phyloP scores from a whole-genome alignment of 1,140 invertebrate species.

The Bombus waltoni region DNA sequence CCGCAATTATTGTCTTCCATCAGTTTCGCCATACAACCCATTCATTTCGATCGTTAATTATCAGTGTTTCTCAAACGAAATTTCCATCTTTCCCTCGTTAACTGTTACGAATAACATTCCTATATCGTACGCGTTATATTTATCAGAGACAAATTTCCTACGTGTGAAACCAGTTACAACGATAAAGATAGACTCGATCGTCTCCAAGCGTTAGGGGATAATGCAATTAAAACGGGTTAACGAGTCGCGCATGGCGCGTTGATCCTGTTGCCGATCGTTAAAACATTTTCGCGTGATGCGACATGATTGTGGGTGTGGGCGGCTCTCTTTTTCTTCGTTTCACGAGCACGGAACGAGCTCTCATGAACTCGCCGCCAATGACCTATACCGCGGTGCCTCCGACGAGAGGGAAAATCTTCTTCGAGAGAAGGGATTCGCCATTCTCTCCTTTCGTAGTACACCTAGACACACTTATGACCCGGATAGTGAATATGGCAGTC shows the following conservation, averaged over 20 bases:
- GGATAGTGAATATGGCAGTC: conserved; percentile 70
- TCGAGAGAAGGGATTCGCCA: conserved; percentile 69
- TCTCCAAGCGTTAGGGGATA: too few species aligned
- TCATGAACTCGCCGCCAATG: conserved; percentile 69
- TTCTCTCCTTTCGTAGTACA: conserved; percentile 69
- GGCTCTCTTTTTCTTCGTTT: conserved; percentile 32
- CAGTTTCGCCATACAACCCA: neutral
- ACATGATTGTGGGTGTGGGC: neutral
- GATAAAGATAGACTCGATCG: neutral
- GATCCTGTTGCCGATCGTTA: neutral
- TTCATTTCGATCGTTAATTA: neutral
- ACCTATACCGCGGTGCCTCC: conserved; percentile 65
- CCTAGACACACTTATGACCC: conserved; percentile 67
- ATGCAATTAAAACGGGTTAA: neutral
- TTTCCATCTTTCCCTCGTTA: neutral
- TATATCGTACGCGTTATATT: neutral
- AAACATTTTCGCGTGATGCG: neutral
- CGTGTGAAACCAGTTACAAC: neutral
- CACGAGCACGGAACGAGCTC: conserved; percentile 53
- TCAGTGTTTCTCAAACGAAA: neutral
- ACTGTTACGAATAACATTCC: neutral
- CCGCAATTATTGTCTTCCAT: neutral
- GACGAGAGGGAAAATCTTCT: conserved; percentile 72
- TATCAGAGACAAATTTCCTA: too few species aligned
- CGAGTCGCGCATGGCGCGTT: too few species aligned